Evolutionary conservation across 2,888 invertebrate species (phyloP), one percentile per base, ranked within the genome.

Genomic region (Dioctria linearis): DNA sequence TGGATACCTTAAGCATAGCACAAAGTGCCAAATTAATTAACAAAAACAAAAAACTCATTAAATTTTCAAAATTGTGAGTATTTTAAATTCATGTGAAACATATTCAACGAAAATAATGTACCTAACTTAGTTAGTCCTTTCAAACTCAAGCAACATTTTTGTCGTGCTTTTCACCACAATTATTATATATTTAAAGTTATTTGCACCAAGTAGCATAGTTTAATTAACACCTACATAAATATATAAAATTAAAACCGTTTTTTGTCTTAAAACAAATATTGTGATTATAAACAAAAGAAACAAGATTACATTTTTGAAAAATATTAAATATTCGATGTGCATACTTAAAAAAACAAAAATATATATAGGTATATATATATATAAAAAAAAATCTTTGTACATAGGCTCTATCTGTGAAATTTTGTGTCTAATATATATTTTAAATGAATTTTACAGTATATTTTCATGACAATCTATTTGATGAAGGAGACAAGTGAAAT

Each of bases 391-490:
- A 76, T 8, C 63, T 49, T 63, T 76, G 76, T 76, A 76, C 5
- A 76, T 76, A 76, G 49, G 61, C 61, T 76, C 39, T 76, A 63
- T 76, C 76, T 76, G 76, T 76, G 76, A 76, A 76, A 76, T 46
- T 76, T 63, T 39, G 51, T 63, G 49, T 63, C 43, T 69, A 69
- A 37, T 69, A 42, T 76, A 76, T 46, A 76, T 76, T 76, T 76
- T 25, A 63, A 71, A 46, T 46, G 43, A 76, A 76, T 76, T 76
- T 63, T 76, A 76, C 51, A 46, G 63, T 76, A 76, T 76, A 76
- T 76, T 76, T 76, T 76, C 76, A 63, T 76, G 76, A 76, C 76
- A 76, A 76, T 76, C 76, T 76, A 76, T 63, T 73, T 73, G 42
- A 73, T 39, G 76, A 49, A 76, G 54, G 54, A 63, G 40, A 39